A percentile compares a stretch with the other conserved stretches of the same genome.
phyloP scores from a whole-genome alignment of 1,140 invertebrate species.

The Danaus plexippus region DNA sequence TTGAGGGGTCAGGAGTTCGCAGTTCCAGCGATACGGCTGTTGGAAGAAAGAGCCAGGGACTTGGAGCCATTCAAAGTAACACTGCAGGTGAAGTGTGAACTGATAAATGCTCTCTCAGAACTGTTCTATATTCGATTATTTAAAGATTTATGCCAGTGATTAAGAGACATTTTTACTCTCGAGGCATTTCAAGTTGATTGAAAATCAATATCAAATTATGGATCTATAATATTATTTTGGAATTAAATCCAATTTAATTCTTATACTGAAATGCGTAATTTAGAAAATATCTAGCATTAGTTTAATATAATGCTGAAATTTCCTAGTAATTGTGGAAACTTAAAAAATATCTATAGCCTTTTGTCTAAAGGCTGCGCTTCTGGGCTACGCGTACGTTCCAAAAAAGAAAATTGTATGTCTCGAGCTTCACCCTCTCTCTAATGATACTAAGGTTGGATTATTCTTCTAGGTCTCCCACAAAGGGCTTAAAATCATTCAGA shows the following conservation, averaged over 20 bases:
- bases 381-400: too few species aligned
- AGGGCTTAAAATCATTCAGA: conserved; percentile 94
- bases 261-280: too few species aligned
- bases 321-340: too few species aligned
- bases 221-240: too few species aligned
- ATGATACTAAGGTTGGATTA: background rate
- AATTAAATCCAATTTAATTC: too few species aligned
- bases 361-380: too few species aligned
- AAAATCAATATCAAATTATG: background rate
- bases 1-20: conserved; percentile 86
- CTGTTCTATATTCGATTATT: background rate
- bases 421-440: too few species aligned
- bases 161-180: background rate
- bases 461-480: conserved; percentile 89
- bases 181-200: background rate
- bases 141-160: background rate
- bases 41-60: conserved; percentile 87
- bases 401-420: too few species aligned
- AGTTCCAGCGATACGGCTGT: conserved; percentile 85
- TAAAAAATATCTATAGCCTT: too few species aligned
- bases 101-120: too few species aligned
- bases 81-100: conserved; percentile 76
- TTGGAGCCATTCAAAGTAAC: conserved; percentile 94
- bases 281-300: too few species aligned
- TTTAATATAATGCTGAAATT: too few species aligned